Evolutionary conservation across 1,140 invertebrate species (phyloP), one percentile per base, ranked within the genome.

Genomic region (Formica exsecta): DNA sequence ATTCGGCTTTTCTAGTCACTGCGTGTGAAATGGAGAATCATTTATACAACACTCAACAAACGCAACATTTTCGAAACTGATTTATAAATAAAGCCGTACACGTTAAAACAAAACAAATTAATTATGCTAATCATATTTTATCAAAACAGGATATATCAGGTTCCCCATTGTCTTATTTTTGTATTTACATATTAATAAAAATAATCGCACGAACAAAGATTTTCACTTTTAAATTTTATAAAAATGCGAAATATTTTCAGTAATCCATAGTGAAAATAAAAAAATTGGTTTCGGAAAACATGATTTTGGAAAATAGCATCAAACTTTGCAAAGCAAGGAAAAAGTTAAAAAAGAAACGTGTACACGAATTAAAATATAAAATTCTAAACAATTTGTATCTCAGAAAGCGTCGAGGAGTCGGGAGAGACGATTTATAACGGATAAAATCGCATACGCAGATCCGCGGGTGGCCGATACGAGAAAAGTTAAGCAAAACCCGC

Each of bases 381-480:
- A 6, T 29, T n/a, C 16, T 62, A 62, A 59, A 38, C 22, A 64
- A 36, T 54, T 19, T 66, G 11, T 7, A 36, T 51, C 7, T 66
- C 9, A 38, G 32, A 7, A 13, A 51, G 7, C 44, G 4, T 29
- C 6, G 29, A 11, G 16, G 3, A 80, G 38, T 66, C 32, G 54
- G 5, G 16, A 36, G 32, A 11, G 16, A 9, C 22, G 48, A 57
- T 80, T 80, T 80, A 80, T 41, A 48, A 51, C 19, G 11, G 16
- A 13, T 54, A 29, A 85, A 81, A 86, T 83, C 36, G 54, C 16
- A 41, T 13, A 38, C 65, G 85, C 59, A 71, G 81, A 71, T 86
- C 41, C 57, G 64, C 64, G 29, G 54, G 32, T 62, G 62, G 36
- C 29, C 75, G 75, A n/a, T 25, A 70, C 13, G 19, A 19, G 61